Percentiles rank a stretch among this genome's conserved stretches.
These are phyloP conservation scores for Crotalus viridis DNA, from an alignment of 2,113 vertebrate species.

Conservation along the genomic window DNA sequence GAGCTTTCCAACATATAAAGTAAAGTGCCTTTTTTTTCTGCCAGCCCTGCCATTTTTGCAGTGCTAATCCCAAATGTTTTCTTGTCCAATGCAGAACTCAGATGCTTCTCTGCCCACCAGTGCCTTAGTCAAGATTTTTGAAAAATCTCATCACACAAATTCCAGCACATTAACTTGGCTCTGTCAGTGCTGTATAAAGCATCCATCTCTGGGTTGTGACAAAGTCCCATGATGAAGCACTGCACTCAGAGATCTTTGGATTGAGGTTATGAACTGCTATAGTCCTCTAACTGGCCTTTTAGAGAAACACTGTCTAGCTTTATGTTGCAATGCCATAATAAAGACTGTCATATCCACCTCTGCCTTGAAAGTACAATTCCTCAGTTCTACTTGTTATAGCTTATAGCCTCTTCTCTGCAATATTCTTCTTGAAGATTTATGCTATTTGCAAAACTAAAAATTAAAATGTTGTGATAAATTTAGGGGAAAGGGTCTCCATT, in stretches of 20 bases:
- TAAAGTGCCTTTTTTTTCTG: background rate
- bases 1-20: background rate
- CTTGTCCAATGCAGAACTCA: background rate
- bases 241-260: background rate
- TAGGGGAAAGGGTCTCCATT: background rate
- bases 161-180: background rate
- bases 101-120: background rate
- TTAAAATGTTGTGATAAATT: background rate
- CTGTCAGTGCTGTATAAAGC: background rate
- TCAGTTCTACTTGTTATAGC: background rate
- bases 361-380: background rate
- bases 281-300: background rate
- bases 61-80: background rate
- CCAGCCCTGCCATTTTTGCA: background rate
- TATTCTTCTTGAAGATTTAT: background rate
- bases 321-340: background rate
- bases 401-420: background rate
- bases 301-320: background rate
- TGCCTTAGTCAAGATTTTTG: background rate
- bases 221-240: background rate
- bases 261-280: background rate
- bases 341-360: background rate
- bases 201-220: background rate
- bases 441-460: background rate
- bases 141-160: background rate